Evolutionary conservation across 2,113 vertebrate genomes (phyloP), one percentile per base, ranked within the genome.

Genomic region (Sigmodon hispidus): DNA sequence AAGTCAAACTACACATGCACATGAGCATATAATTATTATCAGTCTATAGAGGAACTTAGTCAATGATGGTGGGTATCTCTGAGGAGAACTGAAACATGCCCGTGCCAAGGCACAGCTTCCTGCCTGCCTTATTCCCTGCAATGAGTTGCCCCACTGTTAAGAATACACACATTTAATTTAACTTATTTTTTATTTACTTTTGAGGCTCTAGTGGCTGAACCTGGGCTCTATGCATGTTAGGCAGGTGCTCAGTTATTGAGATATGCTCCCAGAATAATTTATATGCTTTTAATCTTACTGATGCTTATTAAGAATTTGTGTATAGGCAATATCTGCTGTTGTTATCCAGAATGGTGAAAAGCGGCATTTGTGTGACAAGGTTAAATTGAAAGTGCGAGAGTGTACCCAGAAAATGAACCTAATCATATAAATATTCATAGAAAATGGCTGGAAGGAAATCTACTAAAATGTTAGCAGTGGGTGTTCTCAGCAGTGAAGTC

Each of bases 341-440:
- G 16, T 79, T 50, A 75, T 85, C 22, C 34, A 31, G 40, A n/a
- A 57, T 2, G 15, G 72, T 16, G 45, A 75, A 61, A 85, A 36
- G 31, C 8, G 34, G 87, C 31, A 4, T 16, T 48, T 2, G 0
- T 34, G 70, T 76, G 73, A 63, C 21, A 59, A 65, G n/a, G 83
- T 83, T 59, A 91, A 95, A 92, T 90, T 73, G 87, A 85, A 96
- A 93, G 80, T 95, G 36, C 40, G 93, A 80, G 70, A 24, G 11
- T 76, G 12, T 36, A 79, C 80, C 69, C 36, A n/a, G 76, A 93
- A 92, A 96, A 77, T 88, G 65, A 69, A 91, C 36, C 80, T 79
- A 79, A 65, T 34, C 73, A 5, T 40, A 72, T 92, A 94, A 95
- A 96, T 91, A 95, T 90, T 88, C 96, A 92, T 55, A 73, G 91